phyloP scores from a whole-genome alignment of 2,797 vertebrate species.

The Sebastes goodei region DNA sequence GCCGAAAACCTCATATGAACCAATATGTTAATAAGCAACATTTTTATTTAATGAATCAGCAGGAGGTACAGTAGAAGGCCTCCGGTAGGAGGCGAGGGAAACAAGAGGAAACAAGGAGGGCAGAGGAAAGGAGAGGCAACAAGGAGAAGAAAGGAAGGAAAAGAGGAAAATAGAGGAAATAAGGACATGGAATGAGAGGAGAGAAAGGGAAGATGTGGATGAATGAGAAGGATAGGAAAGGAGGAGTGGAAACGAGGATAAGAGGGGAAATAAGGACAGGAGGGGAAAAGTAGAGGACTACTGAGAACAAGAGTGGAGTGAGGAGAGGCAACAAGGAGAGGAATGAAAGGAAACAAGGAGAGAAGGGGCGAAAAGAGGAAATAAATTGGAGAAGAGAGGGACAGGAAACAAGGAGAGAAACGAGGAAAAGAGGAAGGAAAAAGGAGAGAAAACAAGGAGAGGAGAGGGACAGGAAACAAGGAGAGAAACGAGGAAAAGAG shows the following conservation, averaged over 20 bases:
- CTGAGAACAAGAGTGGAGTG: neutral
- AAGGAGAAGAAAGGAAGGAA: too few species aligned
- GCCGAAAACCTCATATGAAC: neutral
- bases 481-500: too few species aligned
- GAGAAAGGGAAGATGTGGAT: neutral
- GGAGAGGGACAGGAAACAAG: neutral
- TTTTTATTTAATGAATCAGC: slow-evolving; percentile 20
- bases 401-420: neutral
- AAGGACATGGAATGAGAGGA: too few species aligned
- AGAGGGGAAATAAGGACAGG: neutral
- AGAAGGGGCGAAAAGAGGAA: too few species aligned
- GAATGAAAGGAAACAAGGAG: neutral
- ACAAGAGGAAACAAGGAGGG: neutral
- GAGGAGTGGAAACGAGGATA: neutral
- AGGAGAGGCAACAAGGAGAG: too few species aligned
- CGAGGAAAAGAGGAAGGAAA: too few species aligned
- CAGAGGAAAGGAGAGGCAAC: too few species aligned
- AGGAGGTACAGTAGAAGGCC: slow-evolving; percentile 2
- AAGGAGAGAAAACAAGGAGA: too few species aligned
- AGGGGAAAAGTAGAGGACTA: neutral
- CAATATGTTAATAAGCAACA: slow-evolving; percentile 1
- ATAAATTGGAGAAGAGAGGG: too few species aligned
- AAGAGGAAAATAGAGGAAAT: neutral
- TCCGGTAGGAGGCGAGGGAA: neutral
- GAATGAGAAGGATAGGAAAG: neutral